Percentiles rank a stretch among this genome's conserved stretches.
These are phyloP conservation scores for Patella vulgata DNA, from an alignment of 1,140 invertebrate genomes.

Conservation along the genomic window DNA sequence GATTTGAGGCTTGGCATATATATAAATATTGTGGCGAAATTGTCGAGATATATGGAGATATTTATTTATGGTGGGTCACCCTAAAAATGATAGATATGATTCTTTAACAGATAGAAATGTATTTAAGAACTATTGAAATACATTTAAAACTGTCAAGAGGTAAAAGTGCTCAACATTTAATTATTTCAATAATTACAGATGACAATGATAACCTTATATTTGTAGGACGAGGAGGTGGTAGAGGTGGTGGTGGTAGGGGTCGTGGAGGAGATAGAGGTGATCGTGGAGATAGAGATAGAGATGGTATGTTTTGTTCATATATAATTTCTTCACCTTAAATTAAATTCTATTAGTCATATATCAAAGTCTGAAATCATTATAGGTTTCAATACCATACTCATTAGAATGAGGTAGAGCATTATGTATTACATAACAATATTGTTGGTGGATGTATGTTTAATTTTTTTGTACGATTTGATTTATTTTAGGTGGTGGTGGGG, in stretches of 20 bases:
- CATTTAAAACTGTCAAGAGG: neutral
- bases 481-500: constrained; percentile 39
- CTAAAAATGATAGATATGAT: neutral
- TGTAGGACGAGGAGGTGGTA: constrained; percentile 13
- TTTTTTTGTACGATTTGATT: constrained; percentile 26
- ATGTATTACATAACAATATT: neutral
- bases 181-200: neutral
- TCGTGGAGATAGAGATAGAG: constrained; percentile 29
- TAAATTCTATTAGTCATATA: neutral
- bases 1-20: too few species aligned
- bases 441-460: neutral
- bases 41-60: too few species aligned
- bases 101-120: neutral
- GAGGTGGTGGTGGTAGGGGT: constrained; percentile 16
- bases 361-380: too few species aligned
- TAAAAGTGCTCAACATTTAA: neutral
- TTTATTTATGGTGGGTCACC: too few species aligned
- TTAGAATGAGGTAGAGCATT: neutral
- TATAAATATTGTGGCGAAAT: too few species aligned
- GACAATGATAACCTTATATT: too few species aligned
- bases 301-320: constrained; percentile 37
- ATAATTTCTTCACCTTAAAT: neutral
- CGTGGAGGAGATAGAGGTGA: constrained; percentile 66
- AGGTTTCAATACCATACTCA: too few species aligned
- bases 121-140: neutral